A percentile compares a stretch with the other conserved stretches of the same genome.
phyloP scores from a whole-genome alignment of 2,113 vertebrate genomes.

The Python bivittatus region DNA sequence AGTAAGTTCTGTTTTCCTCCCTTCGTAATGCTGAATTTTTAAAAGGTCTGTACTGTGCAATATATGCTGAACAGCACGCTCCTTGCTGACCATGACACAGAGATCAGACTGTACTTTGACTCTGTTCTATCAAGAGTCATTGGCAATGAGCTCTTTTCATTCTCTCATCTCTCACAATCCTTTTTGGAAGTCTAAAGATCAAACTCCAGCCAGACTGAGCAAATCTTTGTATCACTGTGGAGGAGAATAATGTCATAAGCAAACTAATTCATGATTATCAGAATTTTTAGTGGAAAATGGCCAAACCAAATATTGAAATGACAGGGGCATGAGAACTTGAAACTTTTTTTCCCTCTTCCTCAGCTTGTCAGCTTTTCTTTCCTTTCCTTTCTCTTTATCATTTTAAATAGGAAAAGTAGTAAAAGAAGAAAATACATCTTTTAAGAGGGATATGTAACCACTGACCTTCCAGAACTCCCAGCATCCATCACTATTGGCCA shows the following conservation, averaged over 20 bases:
- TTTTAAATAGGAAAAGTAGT: background rate
- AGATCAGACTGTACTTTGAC: slow-evolving; percentile 28
- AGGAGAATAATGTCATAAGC: slow-evolving; percentile 22
- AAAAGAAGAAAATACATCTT: background rate
- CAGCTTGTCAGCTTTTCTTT: background rate
- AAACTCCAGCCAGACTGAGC: slow-evolving; percentile 29
- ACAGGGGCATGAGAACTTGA: background rate
- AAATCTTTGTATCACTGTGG: slow-evolving; percentile 33
- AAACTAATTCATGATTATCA: background rate
- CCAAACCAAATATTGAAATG: background rate
- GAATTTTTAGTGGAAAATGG: background rate
- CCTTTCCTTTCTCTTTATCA: background rate
- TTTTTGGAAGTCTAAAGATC: slow-evolving; percentile 31
- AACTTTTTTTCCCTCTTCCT: background rate
- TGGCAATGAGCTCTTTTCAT: slow-evolving; percentile 32
- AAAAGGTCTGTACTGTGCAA: slow-evolving; percentile 2
- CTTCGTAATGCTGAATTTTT: background rate
- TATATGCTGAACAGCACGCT: slow-evolving; percentile 6
- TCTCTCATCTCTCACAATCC: slow-evolving; percentile 45
- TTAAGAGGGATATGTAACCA: background rate
- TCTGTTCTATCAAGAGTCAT: slow-evolving; percentile 20
- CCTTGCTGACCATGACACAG: slow-evolving; percentile 2
- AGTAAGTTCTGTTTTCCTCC: background rate
- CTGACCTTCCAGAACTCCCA: background rate
- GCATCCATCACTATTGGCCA: background rate